Percentiles rank a stretch among this genome's conserved stretches.
These are phyloP conservation scores for Lithobates pipiens DNA, from an alignment of 2,797 vertebrate species.

Conservation along the genomic window DNA sequence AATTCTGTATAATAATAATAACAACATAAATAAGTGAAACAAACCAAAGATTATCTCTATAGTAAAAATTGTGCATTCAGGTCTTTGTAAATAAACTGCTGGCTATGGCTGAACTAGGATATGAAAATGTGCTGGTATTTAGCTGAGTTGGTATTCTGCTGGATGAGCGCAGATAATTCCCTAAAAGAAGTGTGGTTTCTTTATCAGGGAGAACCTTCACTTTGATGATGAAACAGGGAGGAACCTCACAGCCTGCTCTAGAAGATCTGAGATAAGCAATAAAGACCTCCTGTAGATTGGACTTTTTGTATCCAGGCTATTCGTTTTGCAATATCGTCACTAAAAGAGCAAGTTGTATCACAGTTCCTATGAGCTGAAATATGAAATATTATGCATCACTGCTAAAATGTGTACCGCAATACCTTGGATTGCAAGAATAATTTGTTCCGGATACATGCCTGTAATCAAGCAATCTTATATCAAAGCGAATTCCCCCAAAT, in stretches of 20 bases:
- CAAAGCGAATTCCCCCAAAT: too few relatives aligned
- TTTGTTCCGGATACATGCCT: too few relatives aligned
- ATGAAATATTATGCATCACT: too few relatives aligned
- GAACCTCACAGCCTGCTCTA: background rate
- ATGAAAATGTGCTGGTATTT: background rate
- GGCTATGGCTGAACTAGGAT: background rate
- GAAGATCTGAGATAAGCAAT: background rate
- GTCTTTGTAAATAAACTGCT: background rate
- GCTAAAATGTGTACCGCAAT: too few relatives aligned
- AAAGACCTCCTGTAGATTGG: background rate
- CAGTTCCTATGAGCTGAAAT: too few relatives aligned
- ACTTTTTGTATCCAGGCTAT: background rate
- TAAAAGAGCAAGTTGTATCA: too few relatives aligned
- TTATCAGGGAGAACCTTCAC: background rate
- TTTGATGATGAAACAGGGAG: background rate
- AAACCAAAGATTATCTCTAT: too few relatives aligned
- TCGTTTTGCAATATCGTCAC: background rate
- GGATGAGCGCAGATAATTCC: background rate
- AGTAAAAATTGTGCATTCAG: background rate
- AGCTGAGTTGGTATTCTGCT: background rate
- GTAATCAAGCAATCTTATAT: too few relatives aligned
- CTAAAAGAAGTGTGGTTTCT: background rate
- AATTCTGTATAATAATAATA: too few relatives aligned
- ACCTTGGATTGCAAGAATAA: too few relatives aligned
- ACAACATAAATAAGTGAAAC: too few relatives aligned